Evolutionary conservation across 2,113 vertebrate species (phyloP).

Genomic region (Eonycteris spelaea): DNA sequence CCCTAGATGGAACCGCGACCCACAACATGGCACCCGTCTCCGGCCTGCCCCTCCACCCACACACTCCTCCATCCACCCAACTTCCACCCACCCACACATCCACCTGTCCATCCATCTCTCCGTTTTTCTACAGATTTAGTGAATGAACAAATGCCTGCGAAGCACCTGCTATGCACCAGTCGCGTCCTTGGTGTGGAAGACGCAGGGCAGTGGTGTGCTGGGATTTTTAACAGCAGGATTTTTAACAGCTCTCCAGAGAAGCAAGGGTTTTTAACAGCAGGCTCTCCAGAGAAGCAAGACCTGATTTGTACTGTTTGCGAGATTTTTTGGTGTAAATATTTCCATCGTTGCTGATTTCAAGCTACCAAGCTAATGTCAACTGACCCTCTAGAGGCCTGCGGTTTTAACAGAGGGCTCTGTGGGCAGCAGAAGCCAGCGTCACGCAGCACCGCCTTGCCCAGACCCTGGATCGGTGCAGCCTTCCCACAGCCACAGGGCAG

Average conservation of each 20-base stretch:
- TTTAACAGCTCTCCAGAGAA: neutral
- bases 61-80: no score
- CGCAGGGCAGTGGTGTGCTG: neutral
- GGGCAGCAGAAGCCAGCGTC: neutral
- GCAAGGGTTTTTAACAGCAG: neutral
- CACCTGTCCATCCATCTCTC: neutral
- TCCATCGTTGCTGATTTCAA: neutral
- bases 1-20: no score
- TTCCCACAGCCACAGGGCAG: no score
- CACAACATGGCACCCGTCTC: neutral
- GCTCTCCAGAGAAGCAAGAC: neutral
- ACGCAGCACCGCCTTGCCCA: fast-evolving
- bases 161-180: neutral
- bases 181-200: neutral
- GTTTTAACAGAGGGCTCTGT: fast-evolving
- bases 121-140: no score
- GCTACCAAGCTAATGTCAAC: neutral
- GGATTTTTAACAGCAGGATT: neutral
- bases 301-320: neutral
- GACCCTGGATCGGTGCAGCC: neutral
- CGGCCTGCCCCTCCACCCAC: neutral
- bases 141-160: neutral
- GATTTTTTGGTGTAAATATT: neutral
- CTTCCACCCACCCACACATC: neutral
- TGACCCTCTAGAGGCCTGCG: neutral